phyloP scores from a whole-genome alignment of 2,888 invertebrate genomes.

The Eupithecia vulgata region DNA sequence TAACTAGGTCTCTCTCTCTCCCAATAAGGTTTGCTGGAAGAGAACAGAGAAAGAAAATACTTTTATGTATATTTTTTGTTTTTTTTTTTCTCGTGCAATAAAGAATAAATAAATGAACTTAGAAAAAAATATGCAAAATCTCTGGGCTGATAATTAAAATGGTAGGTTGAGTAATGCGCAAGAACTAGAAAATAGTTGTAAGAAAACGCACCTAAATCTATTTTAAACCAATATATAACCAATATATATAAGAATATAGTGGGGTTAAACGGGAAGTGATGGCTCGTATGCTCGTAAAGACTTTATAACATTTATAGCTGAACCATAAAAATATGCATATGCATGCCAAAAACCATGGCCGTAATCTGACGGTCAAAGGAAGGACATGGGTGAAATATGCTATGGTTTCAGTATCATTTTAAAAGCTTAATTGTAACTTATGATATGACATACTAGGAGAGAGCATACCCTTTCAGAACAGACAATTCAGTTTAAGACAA shows the following conservation, averaged over 20 bases:
- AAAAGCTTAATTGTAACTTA: background rate
- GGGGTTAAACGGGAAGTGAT: background rate
- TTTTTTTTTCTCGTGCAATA: too few species aligned
- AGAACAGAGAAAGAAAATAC: too few species aligned
- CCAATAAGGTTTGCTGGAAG: too few species aligned
- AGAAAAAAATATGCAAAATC: background rate
- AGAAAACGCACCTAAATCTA: background rate
- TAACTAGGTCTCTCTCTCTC: too few species aligned
- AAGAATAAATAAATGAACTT: too few species aligned
- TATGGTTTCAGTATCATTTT: background rate
- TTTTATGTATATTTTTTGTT: too few species aligned
- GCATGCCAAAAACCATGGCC: background rate
- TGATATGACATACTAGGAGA: background rate
- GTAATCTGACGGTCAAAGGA: slow-evolving; percentile 1
- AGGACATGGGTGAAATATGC: background rate
- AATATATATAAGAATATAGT: background rate
- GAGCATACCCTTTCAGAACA: background rate
- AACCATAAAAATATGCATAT: slow-evolving; percentile 14
- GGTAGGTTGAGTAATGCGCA: background rate
- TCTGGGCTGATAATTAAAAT: background rate
- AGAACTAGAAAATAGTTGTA: background rate
- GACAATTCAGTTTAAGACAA: background rate
- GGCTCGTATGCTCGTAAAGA: slow-evolving; percentile 9
- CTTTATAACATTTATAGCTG: slow-evolving; percentile 4
- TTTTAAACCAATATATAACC: background rate